phyloP scores from a whole-genome alignment of 1,140 invertebrate species.

The Eriosoma lanigerum region DNA sequence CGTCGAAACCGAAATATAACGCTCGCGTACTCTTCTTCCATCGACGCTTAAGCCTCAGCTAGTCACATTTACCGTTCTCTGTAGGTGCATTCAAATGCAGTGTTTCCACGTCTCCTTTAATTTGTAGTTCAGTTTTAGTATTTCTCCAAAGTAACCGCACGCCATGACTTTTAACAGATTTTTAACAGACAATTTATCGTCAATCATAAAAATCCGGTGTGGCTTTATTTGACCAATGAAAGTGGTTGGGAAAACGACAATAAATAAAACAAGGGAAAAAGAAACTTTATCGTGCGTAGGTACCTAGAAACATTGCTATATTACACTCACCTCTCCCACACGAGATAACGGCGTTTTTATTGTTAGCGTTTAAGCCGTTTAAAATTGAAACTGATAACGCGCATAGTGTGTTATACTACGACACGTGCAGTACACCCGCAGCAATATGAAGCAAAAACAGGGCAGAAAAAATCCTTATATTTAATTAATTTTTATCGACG shows the following conservation, averaged over 20 bases:
- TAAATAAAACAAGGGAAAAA: background rate
- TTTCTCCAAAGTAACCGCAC: background rate
- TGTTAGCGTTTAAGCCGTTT: slow-evolving; percentile 37
- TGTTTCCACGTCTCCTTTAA: background rate
- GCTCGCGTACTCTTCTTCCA: background rate
- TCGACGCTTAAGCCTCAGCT: background rate
- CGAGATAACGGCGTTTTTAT: slow-evolving; percentile 37
- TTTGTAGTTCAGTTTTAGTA: background rate
- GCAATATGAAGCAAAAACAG: background rate
- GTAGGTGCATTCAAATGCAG: background rate
- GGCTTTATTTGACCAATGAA: slow-evolving; percentile 18
- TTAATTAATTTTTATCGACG: slow-evolving; percentile 41
- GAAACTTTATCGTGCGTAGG: background rate
- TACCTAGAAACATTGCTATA: background rate
- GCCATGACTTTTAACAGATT: background rate
- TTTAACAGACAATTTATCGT: slow-evolving; percentile 39
- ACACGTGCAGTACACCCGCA: background rate
- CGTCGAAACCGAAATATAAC: background rate
- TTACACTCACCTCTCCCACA: background rate
- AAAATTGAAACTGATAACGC: slow-evolving; percentile 46
- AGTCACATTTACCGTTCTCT: background rate
- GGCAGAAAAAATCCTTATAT: background rate
- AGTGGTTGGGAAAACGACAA: background rate
- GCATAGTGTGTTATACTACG: background rate
- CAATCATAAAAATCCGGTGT: background rate